These are phyloP conservation scores for Pterocles gutturalis DNA, from an alignment of 2,113 vertebrate genomes.

Conservation along the genomic window DNA sequence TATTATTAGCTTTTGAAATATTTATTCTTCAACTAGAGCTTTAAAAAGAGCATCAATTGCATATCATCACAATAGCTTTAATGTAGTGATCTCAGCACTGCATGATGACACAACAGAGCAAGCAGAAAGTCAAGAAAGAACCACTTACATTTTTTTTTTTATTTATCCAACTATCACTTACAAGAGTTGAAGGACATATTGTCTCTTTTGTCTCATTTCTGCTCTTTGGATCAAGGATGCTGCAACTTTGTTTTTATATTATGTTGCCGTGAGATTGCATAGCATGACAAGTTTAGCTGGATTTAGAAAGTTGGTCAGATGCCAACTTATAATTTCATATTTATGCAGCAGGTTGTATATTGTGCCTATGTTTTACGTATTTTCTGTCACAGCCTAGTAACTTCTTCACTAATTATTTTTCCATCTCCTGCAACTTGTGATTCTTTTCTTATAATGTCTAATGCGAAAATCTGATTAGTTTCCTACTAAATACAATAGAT, in stretches of 20 bases:
- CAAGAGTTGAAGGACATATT: background rate
- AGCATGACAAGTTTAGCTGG: background rate
- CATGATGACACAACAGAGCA: background rate
- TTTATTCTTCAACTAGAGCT: background rate
- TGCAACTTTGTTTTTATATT: background rate
- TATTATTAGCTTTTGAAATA: background rate
- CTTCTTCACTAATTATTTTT: constrained; percentile 14
- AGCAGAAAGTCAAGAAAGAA: background rate
- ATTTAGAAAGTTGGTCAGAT: background rate
- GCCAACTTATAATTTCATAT: background rate
- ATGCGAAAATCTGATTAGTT: background rate
- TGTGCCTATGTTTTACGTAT: background rate
- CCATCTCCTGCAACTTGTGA: background rate
- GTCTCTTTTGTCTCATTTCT: background rate
- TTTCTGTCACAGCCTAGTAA: background rate
- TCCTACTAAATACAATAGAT: background rate
- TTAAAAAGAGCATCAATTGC: background rate
- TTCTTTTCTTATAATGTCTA: background rate
- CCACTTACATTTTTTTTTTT: background rate
- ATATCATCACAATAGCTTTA: background rate
- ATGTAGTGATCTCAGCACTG: background rate
- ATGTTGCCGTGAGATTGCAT: background rate
- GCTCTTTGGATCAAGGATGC: background rate
- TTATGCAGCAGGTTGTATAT: background rate
- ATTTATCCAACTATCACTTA: background rate